Base-by-base conservation (phyloP, 2,888 invertebrate species). In the Rhyacophila evoluta region DNA sequence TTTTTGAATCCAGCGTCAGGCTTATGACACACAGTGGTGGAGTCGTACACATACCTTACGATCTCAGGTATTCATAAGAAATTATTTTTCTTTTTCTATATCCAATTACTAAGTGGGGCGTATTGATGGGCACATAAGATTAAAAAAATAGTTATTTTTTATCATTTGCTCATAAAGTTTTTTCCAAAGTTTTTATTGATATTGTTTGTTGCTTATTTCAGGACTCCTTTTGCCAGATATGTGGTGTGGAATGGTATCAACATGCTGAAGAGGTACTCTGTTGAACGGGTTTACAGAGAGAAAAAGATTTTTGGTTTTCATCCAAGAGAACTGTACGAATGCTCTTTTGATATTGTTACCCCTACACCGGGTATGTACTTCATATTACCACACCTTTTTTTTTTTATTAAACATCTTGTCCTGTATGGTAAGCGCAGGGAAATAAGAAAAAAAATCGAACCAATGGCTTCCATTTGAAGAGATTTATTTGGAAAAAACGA, bases 331-430 rank as follows among this genome's bases (percentile, higher is more conserved):
- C 91, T 95, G 15, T 93, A 94, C 77, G 97, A 98, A 86, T 97
- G 97, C 86, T 96, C 96, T 1, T 98, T 98, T 86, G 98, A 98
- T 86, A 95, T 98, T 79, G 94, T 98, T 33, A 94, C 95, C 2
- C 93, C 96, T 1, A 92, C 90, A 79, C 89, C 92, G 78, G 93
- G 93, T 90, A 85, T 84, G 83, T 79, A n/a, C n/a, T n/a, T n/a
- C n/a, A n/a, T n/a, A n/a, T n/a, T n/a, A n/a, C n/a, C n/a, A n/a
- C n/a, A n/a, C n/a, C n/a, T n/a, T n/a, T n/a, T n/a, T n/a, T n/a
- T n/a, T n/a, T n/a, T n/a, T n/a, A n/a, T n/a, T n/a, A n/a, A n/a
- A n/a, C n/a, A n/a, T n/a, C n/a, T n/a, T n/a, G n/a, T n/a, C n/a
- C n/a, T n/a, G n/a, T n/a, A n/a, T n/a, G n/a, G n/a, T n/a, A n/a